Base-by-base conservation (phyloP, 2,888 invertebrate genomes). In the Auanema freiburgensis region DNA sequence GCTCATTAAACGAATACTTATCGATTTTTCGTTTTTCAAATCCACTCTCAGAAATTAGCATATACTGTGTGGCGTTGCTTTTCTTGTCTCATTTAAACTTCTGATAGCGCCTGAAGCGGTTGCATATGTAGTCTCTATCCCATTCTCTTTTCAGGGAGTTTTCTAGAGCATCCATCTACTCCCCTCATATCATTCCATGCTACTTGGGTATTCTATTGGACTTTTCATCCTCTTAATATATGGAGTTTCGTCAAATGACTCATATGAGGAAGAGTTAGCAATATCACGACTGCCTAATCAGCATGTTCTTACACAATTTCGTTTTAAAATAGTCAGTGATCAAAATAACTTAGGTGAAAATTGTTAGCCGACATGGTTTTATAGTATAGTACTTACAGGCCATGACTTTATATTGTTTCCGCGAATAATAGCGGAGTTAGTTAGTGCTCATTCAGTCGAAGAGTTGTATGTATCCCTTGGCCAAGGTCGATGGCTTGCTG, bases 381-480 rank as follows among this genome's bases (percentile, higher is more conserved):
- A 46, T 46, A 21, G 46, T 46, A 5, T 46, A 3, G 33, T 33
- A n/a, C n/a, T n/a, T 33, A 33, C 40, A 62, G 62, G 58, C 18
- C 43, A 33, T 12, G 54, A 58, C 21, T 63, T 53, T 58, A 5
- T 33, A 23, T 41, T 63, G 51, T 63, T 63, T 25, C 63, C 63
- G 16, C 42, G 63, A 1, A 49, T 63, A 18, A 52, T 63, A 16
- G 58, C 57, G n/a, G 63, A 63, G 74, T 80, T 86, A 1, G 66
- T 86, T 56, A 71, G 89, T 51, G 88, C 90, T 41, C 92, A 92
- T 84, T 88, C 90, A 83, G 90, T 97, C 0, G 90, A 91, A 83
- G 96, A 96, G 84, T 85, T 98, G 21, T 93, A 95, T 83, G 88
- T 98, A 55, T 91, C 91, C 63, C 87, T 97, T 64, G 94, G 94